Evolutionary conservation across 1,140 invertebrate species (phyloP).

Genomic region (Leptopilina clavipes): DNA sequence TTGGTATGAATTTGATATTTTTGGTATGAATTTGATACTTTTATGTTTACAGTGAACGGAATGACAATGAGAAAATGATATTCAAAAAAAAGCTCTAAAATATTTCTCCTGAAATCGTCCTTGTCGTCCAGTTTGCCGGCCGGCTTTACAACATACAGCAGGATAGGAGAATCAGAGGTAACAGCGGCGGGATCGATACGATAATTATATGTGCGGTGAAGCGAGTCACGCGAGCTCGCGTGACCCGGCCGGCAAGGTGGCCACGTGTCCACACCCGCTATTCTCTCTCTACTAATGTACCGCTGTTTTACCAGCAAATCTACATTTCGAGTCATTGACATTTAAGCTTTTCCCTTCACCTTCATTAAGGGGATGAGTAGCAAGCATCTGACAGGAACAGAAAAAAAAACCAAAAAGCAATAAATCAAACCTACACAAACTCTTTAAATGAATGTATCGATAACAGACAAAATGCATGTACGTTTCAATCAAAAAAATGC

Average conservation of each 20-base stretch:
- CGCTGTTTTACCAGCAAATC: neutral
- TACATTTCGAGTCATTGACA: conserved; percentile 18
- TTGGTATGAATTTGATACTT: no score
- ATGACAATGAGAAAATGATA: no score
- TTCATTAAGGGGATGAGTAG: conserved; percentile 12
- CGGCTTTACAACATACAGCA: conserved; percentile 12
- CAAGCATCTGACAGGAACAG: neutral
- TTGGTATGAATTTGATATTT: no score
- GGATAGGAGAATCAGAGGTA: neutral
- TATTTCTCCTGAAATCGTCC: neutral
- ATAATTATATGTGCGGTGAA: conserved; percentile 2
- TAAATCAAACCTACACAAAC: neutral
- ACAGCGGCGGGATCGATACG: conserved; percentile 32
- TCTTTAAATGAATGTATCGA: neutral
- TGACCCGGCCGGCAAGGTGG: conserved; percentile 33
- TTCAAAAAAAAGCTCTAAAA: neutral
- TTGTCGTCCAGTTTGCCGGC: neutral
- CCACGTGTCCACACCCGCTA: conserved; percentile 17
- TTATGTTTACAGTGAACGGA: no score
- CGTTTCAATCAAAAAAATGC: conserved; percentile 9
- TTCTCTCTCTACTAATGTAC: neutral
- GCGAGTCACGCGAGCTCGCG: conserved; percentile 44
- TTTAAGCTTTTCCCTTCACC: neutral
- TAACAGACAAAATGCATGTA: neutral
- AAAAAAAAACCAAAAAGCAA: neutral